These are phyloP conservation scores for Amazonetta brasiliensis DNA, from an alignment of 2,797 vertebrate genomes.

Conservation along the genomic window DNA sequence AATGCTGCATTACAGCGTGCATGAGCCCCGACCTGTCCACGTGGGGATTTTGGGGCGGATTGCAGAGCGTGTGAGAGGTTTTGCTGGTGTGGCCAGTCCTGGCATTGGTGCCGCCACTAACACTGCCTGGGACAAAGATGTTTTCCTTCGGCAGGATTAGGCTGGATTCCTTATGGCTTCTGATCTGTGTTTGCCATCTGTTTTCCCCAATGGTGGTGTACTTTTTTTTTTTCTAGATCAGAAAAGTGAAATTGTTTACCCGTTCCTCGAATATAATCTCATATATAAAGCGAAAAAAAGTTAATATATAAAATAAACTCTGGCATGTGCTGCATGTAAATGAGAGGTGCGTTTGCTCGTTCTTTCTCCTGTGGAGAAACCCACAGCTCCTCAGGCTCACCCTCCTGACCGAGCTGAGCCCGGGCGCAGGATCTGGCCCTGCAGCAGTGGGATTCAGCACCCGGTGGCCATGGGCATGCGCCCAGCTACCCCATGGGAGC, in stretches of 20 bases:
- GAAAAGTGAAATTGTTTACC: constrained; percentile 23
- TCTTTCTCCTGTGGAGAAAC: constrained; percentile 36
- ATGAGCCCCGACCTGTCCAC: not conserved
- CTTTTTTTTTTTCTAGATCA: not conserved
- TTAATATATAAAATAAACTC: constrained; percentile 26
- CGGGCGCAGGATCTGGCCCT: not conserved
- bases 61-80: not conserved
- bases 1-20: not conserved
- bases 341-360: not conserved
- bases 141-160: not conserved
- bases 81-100: accelerated
- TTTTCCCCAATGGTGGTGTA: constrained; percentile 13
- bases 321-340: constrained; percentile 3
- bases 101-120: not conserved
- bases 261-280: constrained; percentile 46
- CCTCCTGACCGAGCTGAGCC: not conserved
- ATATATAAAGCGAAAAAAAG: constrained; percentile 17
- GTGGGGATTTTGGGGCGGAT: accelerated
- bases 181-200: constrained; percentile 39
- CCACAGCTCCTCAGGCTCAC: constrained; percentile 17
- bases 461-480: not conserved
- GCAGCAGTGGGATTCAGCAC: not conserved
- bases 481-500: not conserved
- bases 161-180: constrained; percentile 16
- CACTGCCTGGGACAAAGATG: not conserved